Conservation (phyloP, 2,888 invertebrate genomes). For the Pseudococcus jackbeardsleyi region DNA sequence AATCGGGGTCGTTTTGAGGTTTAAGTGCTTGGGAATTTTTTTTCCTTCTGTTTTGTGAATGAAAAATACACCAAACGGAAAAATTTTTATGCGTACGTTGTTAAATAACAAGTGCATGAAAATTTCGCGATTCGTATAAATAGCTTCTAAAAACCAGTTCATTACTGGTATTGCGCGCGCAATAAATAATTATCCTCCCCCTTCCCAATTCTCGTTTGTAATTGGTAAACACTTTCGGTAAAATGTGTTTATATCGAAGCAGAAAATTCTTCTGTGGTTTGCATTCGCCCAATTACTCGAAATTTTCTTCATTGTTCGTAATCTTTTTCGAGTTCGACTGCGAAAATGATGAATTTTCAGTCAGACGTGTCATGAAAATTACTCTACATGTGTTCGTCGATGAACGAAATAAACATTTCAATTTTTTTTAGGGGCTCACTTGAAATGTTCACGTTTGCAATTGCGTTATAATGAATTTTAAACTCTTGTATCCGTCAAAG, state of each 20-base stretch:
- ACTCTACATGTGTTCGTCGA: background rate
- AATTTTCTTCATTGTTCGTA: background rate
- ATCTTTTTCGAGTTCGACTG: background rate
- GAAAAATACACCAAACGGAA: too few species aligned
- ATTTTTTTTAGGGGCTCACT: background rate
- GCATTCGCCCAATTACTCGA: too few species aligned
- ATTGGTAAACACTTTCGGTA: background rate
- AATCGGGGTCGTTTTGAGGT: too few species aligned
- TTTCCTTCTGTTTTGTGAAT: too few species aligned
- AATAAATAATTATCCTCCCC: background rate
- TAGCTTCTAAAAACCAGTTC: background rate
- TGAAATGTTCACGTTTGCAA: background rate
- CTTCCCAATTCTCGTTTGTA: background rate
- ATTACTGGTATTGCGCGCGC: background rate
- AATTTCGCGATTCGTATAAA: background rate
- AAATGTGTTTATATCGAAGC: background rate
- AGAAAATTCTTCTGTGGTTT: background rate
- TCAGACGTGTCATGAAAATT: background rate
- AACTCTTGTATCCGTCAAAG: slow-evolving; percentile 32
- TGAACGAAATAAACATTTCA: background rate
- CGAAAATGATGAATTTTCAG: background rate
- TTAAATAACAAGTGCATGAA: background rate
- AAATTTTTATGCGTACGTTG: background rate
- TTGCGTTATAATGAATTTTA: background rate
- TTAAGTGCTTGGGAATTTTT: too few species aligned